Evolutionary conservation across 2,888 invertebrate species (phyloP).

Genomic region (Hyles lineata): DNA sequence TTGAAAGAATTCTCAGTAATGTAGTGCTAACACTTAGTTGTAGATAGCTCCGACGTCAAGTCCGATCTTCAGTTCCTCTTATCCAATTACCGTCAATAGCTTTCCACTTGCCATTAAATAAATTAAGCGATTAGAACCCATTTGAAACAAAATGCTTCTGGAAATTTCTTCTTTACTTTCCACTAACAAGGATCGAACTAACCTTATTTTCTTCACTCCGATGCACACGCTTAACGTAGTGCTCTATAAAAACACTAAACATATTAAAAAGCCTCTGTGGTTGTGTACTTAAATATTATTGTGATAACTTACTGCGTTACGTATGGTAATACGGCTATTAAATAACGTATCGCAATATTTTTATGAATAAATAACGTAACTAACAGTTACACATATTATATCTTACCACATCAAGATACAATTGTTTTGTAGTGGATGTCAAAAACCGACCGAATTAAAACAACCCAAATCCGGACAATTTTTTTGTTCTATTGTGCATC

Average conservation of each 20-base stretch:
- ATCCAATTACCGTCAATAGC: not conserved
- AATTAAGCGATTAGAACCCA: slow-evolving; percentile 1
- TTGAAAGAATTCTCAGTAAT: too few species aligned
- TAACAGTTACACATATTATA: too few species aligned
- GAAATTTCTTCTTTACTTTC: not conserved
- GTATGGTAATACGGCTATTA: too few species aligned
- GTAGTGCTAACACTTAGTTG: not conserved
- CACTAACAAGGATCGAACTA: not conserved
- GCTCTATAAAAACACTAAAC: not conserved
- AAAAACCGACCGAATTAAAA: too few species aligned
- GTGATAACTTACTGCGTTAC: too few species aligned
- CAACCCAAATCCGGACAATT: too few species aligned
- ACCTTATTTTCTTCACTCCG: not conserved
- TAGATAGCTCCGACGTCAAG: not conserved
- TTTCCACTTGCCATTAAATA: slow-evolving; percentile 4
- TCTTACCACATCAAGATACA: too few species aligned
- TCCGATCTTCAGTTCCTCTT: not conserved
- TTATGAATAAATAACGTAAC: too few species aligned
- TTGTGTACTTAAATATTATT: too few species aligned
- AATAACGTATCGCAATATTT: too few species aligned
- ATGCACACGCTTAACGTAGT: not conserved
- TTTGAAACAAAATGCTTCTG: slow-evolving; percentile 1
- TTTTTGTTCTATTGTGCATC: too few species aligned
- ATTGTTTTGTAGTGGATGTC: too few species aligned
- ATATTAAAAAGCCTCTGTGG: not conserved